These are phyloP conservation scores for Ranitomeya imitator DNA, from an alignment of 2,113 vertebrate genomes.

Conservation along the genomic window DNA sequence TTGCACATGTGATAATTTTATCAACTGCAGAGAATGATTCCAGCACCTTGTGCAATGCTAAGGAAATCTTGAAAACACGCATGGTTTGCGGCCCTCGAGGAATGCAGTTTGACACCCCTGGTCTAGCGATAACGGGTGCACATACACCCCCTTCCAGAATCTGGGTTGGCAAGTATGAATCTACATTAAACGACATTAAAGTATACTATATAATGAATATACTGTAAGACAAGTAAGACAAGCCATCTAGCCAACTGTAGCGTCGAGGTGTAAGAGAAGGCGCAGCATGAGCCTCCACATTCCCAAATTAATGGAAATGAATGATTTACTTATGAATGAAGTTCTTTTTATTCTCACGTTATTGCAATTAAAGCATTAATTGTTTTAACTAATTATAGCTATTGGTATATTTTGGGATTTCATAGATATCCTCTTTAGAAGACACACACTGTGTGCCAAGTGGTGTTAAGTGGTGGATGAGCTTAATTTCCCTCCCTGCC, in stretches of 20 bases:
- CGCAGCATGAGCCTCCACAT: not conserved
- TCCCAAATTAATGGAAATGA: not conserved
- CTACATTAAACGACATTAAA: too few relatives aligned
- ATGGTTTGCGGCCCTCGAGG: too few relatives aligned
- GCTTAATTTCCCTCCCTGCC: slow-evolving; percentile 20
- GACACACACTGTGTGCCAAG: slow-evolving; percentile 19
- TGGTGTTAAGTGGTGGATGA: slow-evolving; percentile 35
- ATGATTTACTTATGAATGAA: not conserved
- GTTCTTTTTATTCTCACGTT: not conserved
- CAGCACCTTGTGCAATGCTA: too few relatives aligned
- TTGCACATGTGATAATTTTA: too few relatives aligned
- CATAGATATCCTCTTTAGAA: slow-evolving; percentile 1
- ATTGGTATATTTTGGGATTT: not conserved
- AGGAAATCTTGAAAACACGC: too few relatives aligned
- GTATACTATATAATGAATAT: not conserved
- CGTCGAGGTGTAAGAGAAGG: not conserved
- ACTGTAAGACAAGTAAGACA: not conserved
- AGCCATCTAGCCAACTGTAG: not conserved
- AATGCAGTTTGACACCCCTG: too few relatives aligned
- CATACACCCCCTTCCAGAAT: too few relatives aligned
- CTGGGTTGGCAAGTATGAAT: too few relatives aligned
- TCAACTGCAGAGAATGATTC: too few relatives aligned
- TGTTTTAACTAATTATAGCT: slow-evolving; percentile 16
- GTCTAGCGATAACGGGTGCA: too few relatives aligned
- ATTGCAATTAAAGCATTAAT: not conserved